Conservation (phyloP, 1,140 invertebrate species). For the Trypoxylus dichotomus region DNA sequence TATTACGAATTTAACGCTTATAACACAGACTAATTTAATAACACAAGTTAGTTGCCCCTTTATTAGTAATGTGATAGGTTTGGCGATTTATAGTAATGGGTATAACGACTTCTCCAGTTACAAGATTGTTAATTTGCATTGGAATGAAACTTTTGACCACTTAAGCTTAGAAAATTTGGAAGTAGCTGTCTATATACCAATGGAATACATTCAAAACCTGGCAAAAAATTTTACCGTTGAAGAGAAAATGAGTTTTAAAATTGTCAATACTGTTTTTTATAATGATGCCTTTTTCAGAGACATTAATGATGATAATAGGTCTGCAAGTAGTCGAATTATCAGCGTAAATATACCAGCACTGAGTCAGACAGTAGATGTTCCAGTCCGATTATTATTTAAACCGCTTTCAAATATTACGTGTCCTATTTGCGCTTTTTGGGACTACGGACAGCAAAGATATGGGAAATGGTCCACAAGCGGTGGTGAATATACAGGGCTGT, state of each 20-base stretch:
- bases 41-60: background rate
- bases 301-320: background rate
- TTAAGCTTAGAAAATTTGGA: constrained; percentile 2
- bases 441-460: constrained; percentile 51
- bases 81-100: background rate
- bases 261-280: constrained; percentile 9
- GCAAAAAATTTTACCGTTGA: background rate
- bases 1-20: background rate
- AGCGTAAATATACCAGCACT: background rate
- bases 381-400: background rate
- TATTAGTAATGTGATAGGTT: background rate
- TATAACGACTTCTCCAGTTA: background rate
- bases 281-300: background rate
- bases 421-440: constrained; percentile 61
- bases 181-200: background rate
- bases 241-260: background rate
- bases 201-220: background rate
- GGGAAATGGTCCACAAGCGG: constrained; percentile 54
- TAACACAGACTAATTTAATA: background rate
- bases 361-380: background rate
- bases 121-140: background rate
- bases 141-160: constrained; percentile 1
- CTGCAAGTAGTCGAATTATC: background rate
- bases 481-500: constrained; percentile 45
- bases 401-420: background rate